These are phyloP conservation scores for Notodonta dromedarius DNA, from an alignment of 2,888 invertebrate species.

Conservation along the genomic window DNA sequence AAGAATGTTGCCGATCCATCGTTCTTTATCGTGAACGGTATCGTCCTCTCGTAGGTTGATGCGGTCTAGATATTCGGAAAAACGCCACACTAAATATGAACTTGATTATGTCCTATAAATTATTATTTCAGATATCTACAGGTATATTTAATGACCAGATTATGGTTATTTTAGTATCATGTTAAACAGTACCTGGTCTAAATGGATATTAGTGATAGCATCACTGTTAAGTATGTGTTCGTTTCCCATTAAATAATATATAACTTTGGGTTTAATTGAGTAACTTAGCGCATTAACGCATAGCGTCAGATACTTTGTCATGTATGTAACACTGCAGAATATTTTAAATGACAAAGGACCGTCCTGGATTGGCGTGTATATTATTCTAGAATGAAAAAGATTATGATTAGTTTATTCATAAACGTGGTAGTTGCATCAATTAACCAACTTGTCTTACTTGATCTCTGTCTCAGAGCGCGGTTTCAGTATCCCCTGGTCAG, in stretches of 20 bases:
- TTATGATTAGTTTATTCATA: slow-evolving; percentile 13
- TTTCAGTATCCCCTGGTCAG: slow-evolving; percentile 75
- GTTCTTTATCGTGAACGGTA: slow-evolving; percentile 70
- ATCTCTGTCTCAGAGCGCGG: slow-evolving; percentile 77
- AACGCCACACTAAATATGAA: background rate
- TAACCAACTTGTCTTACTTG: slow-evolving; percentile 62
- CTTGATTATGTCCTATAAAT: too few relatives aligned
- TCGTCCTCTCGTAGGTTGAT: slow-evolving; percentile 70
- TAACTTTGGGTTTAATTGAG: slow-evolving; percentile 78
- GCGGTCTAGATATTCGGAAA: slow-evolving; percentile 58
- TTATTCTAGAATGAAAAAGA: slow-evolving; percentile 66
- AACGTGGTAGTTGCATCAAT: background rate
- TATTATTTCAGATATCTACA: too few relatives aligned
- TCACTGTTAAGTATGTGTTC: slow-evolving; percentile 66
- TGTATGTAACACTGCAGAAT: slow-evolving; percentile 80
- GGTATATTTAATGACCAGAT: too few relatives aligned
- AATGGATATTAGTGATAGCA: slow-evolving; percentile 69
- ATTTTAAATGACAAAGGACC: slow-evolving; percentile 83
- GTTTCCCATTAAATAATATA: slow-evolving; percentile 71
- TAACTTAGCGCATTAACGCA: slow-evolving; percentile 81
- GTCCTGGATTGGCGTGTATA: slow-evolving; percentile 79
- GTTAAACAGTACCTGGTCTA: slow-evolving; percentile 64
- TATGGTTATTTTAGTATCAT: background rate
- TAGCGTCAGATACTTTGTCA: slow-evolving; percentile 77
- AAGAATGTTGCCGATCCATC: slow-evolving; percentile 75